Evolutionary conservation across 2,888 invertebrate genomes (phyloP).

Genomic region (Ectemnius cavifrons): DNA sequence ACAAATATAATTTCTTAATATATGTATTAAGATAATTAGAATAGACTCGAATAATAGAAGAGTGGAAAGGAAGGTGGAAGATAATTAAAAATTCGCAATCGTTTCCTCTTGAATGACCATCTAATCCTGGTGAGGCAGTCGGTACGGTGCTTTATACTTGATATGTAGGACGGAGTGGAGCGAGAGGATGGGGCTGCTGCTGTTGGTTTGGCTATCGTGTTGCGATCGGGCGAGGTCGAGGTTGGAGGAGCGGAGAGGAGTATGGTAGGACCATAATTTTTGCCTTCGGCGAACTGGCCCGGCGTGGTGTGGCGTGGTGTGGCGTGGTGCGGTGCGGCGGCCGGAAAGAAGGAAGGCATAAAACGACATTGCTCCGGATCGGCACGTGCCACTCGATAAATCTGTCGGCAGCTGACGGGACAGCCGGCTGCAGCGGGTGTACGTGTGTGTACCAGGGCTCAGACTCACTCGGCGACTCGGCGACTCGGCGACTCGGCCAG

Average conservation of each 20-base stretch:
- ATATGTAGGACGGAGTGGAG: too few relatives aligned
- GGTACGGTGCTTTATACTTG: too few relatives aligned
- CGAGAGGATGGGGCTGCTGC: too few relatives aligned
- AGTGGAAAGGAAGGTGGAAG: neutral
- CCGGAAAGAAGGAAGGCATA: constrained; percentile 53
- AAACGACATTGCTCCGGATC: constrained; percentile 70
- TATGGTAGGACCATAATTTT: constrained; percentile 44
- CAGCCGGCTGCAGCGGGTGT: constrained; percentile 66
- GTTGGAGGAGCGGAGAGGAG: constrained; percentile 5
- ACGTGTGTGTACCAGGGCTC: neutral
- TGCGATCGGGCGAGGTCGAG: neutral
- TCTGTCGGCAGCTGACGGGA: constrained; percentile 77
- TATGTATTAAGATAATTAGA: too few relatives aligned
- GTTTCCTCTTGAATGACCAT: too few relatives aligned
- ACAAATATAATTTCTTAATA: too few relatives aligned
- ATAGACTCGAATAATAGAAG: neutral
- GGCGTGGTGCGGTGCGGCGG: neutral
- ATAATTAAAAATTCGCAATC: too few relatives aligned
- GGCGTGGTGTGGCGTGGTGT: neutral
- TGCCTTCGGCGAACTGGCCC: constrained; percentile 46
- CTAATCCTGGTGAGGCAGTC: too few relatives aligned
- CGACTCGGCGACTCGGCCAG: too few relatives aligned
- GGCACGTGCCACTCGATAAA: constrained; percentile 78
- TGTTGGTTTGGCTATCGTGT: neutral
- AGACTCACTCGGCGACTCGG: too few relatives aligned